These are phyloP conservation scores for Colinus virginianus DNA, from an alignment of 2,113 vertebrate species.

Conservation along the genomic window DNA sequence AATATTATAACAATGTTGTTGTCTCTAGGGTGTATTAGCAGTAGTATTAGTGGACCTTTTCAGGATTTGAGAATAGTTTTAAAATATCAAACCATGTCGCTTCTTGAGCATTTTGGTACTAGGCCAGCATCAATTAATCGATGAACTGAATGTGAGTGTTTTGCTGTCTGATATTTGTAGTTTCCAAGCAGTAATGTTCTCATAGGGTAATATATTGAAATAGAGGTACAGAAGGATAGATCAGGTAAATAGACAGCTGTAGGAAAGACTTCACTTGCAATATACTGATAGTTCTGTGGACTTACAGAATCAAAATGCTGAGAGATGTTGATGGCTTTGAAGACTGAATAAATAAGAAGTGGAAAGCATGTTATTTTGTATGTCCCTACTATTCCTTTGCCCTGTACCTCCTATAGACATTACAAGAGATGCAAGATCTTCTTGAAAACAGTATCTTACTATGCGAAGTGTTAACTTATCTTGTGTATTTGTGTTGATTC, in stretches of 20 bases:
- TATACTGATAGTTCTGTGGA: background rate
- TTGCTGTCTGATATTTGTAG: background rate
- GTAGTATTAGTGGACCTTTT: background rate
- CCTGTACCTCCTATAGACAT: background rate
- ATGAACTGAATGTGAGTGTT: background rate
- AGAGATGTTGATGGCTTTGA: background rate
- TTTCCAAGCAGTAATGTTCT: background rate
- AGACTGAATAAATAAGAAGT: background rate
- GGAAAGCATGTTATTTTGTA: background rate
- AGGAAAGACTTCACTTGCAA: background rate
- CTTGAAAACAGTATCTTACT: background rate
- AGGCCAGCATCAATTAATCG: background rate
- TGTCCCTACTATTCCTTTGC: background rate
- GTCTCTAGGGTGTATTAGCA: background rate
- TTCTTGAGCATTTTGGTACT: background rate
- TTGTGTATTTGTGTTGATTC: background rate
- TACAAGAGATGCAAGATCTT: background rate
- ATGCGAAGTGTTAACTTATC: background rate
- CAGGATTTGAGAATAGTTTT: background rate
- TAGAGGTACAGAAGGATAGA: background rate
- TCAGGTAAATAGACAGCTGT: background rate
- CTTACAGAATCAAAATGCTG: background rate
- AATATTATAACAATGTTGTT: background rate
- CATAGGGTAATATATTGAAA: background rate
- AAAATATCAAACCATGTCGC: background rate